phyloP scores from a whole-genome alignment of 2,888 invertebrate species.

The Xestia c-nigrum region DNA sequence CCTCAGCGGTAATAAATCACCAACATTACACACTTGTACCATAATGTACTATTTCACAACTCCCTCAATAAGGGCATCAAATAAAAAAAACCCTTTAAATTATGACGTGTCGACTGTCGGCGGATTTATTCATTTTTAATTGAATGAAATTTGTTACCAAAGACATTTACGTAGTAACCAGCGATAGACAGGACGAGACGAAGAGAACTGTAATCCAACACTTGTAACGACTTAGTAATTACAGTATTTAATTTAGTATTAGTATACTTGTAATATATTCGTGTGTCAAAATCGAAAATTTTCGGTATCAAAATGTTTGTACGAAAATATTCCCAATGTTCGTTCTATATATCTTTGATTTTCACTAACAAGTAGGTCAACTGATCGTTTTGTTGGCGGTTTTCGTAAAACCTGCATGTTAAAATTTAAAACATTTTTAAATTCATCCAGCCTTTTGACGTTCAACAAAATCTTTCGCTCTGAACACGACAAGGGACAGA shows the following conservation, averaged over 20 bases:
- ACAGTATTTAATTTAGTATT: no score
- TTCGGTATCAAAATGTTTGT: not conserved
- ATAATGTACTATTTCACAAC: no score
- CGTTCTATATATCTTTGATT: not conserved
- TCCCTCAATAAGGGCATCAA: no score
- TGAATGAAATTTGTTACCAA: no score
- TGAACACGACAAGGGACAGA: conserved; percentile 4
- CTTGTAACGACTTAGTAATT: no score
- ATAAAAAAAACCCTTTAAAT: no score
- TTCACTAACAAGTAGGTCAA: not conserved
- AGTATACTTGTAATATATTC: not conserved
- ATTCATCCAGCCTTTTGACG: not conserved
- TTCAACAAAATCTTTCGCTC: conserved; percentile 4
- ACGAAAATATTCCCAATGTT: not conserved
- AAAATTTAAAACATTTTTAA: not conserved
- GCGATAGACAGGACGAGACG: no score
- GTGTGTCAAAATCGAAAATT: not conserved
- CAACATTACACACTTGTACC: no score
- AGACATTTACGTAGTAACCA: no score
- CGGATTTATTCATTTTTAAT: no score
- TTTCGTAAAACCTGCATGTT: not conserved
- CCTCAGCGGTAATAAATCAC: no score
- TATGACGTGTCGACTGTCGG: no score
- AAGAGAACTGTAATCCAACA: not conserved
- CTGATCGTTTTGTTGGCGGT: not conserved